A percentile compares a stretch with the other conserved stretches of the same genome.
Conservation (phyloP, 2,888 invertebrate species). For the Aphodius sticticus region DNA sequence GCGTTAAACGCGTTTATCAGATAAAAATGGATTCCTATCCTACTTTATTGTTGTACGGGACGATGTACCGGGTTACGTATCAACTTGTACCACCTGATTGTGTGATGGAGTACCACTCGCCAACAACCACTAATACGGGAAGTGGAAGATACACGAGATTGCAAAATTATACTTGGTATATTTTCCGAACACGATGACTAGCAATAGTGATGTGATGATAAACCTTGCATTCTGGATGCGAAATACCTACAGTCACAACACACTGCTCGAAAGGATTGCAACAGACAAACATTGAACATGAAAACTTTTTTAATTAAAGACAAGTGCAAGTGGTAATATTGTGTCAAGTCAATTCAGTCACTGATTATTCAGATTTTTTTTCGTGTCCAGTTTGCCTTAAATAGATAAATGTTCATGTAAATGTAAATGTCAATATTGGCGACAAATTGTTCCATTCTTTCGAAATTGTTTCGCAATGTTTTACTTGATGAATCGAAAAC, state of each 20-base stretch:
- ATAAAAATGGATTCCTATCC: slow-evolving; percentile 4
- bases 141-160: slow-evolving; percentile 4
- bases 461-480: too few species aligned
- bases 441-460: background rate
- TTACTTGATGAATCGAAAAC: too few species aligned
- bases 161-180: background rate
- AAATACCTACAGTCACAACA: background rate
- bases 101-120: background rate
- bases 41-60: background rate
- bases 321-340: too few species aligned
- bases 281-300: too few species aligned
- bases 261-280: background rate
- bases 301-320: background rate
- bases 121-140: background rate
- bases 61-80: slow-evolving; percentile 4
- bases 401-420: too few species aligned
- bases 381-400: too few species aligned
- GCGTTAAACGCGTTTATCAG: slow-evolving; percentile 4
- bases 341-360: too few species aligned
- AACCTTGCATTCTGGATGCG: background rate
- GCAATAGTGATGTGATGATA: background rate
- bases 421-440: background rate
- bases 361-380: too few species aligned
- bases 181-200: background rate
- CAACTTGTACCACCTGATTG: slow-evolving; percentile 4